Percentiles rank a stretch among this genome's conserved stretches.
These are phyloP conservation scores for Enteromius radiatus DNA, from an alignment of 2,797 vertebrate species.

Conservation along the genomic window DNA sequence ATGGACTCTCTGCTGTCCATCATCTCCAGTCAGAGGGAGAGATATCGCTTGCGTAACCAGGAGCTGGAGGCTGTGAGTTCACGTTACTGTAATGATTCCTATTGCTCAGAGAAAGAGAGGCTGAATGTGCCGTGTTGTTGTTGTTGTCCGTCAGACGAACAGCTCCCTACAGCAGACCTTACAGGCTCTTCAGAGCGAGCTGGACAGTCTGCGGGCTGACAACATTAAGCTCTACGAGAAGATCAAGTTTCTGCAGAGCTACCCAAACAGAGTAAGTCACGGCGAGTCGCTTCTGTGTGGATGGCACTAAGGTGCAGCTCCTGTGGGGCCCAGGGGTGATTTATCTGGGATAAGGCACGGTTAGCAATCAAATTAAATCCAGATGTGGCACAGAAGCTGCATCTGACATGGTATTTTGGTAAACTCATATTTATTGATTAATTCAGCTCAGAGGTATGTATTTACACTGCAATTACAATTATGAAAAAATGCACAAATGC, in stretches of 20 bases:
- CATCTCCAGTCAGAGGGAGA: constrained; percentile 97
- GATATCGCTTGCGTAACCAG: constrained; percentile 93
- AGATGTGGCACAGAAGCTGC: not conserved
- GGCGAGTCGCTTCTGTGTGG: not conserved
- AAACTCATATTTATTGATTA: not conserved
- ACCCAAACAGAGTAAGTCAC: constrained; percentile 83
- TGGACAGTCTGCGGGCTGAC: constrained; percentile 95
- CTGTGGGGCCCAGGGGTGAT: not conserved
- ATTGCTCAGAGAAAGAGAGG: not conserved
- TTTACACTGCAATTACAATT: too few species aligned
- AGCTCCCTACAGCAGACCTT: constrained; percentile 90
- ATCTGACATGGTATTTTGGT: not conserved
- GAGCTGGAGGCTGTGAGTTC: constrained; percentile 89
- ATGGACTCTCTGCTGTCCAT: constrained; percentile 96
- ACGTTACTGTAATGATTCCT: not conserved
- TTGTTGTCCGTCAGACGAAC: constrained; percentile 79
- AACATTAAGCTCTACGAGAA: constrained; percentile 99
- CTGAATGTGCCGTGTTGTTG: not conserved
- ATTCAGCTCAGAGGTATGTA: too few species aligned
- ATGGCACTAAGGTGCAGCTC: not conserved
- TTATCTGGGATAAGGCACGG: not conserved
- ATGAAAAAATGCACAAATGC: too few species aligned
- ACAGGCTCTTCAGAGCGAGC: constrained; percentile 91
- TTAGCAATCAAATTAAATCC: not conserved
- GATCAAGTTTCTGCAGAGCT: constrained; percentile 98